A percentile compares a stretch with the other conserved stretches of the same genome.
Conservation (phyloP, 2,888 invertebrate genomes). For the Biston betularia region DNA sequence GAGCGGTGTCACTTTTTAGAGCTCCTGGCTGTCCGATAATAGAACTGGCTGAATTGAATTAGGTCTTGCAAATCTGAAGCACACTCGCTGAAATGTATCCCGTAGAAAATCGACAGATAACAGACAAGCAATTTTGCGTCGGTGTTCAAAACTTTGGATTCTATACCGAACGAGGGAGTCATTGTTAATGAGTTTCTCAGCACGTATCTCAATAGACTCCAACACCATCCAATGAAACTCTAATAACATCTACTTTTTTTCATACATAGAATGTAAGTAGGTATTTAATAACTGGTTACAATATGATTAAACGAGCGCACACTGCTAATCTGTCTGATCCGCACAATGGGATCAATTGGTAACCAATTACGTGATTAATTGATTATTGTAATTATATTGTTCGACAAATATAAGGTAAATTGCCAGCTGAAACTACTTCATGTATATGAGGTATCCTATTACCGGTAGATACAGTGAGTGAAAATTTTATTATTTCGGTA, state of each 20-base stretch:
- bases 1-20: too few relatives aligned
- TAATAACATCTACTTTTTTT: too few relatives aligned
- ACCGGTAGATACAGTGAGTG: too few relatives aligned
- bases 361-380: slow-evolving; percentile 51
- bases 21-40: too few relatives aligned
- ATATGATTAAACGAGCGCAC: slow-evolving; percentile 26
- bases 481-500: too few relatives aligned
- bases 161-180: background rate
- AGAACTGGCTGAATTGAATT: too few relatives aligned
- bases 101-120: too few relatives aligned
- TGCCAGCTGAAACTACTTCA: slow-evolving; percentile 22
- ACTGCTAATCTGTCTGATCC: slow-evolving; percentile 29
- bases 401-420: slow-evolving; percentile 21
- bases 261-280: slow-evolving; percentile 1
- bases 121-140: too few relatives aligned
- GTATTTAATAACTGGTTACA: slow-evolving; percentile 18
- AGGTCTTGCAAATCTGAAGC: too few relatives aligned
- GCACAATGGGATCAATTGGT: slow-evolving; percentile 61
- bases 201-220: background rate
- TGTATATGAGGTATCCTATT: background rate
- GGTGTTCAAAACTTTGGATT: too few relatives aligned
- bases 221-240: slow-evolving; percentile 5
- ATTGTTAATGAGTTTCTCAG: background rate
- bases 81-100: too few relatives aligned
- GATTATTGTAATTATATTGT: slow-evolving; percentile 12